Evolutionary conservation across 1,140 invertebrate genomes (phyloP).

Genomic region (Anastrepha ludens): DNA sequence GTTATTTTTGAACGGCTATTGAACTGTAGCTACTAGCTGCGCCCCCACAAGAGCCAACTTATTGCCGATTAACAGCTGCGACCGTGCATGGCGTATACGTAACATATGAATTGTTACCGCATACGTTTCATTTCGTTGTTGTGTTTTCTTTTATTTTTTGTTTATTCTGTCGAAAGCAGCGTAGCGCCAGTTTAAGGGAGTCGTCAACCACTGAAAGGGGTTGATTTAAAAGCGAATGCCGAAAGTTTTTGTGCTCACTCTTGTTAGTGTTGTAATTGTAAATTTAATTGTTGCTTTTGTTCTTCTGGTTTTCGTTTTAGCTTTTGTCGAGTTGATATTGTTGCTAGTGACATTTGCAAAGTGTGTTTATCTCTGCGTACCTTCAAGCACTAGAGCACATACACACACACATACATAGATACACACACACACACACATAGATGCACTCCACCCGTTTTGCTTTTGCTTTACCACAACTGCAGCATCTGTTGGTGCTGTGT

Average conservation of each 20-base stretch:
- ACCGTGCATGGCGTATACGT: slow-evolving; percentile 26
- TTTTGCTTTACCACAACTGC: not conserved
- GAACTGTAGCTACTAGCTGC: not conserved
- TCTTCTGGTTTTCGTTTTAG: not conserved
- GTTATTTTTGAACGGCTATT: not conserved
- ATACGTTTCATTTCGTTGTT: not conserved
- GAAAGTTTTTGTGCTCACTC: not conserved
- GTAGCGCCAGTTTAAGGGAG: not conserved
- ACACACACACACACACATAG: not conserved
- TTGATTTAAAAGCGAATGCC: not conserved
- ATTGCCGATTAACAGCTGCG: slow-evolving; percentile 12
- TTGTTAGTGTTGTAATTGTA: slow-evolving; percentile 20
- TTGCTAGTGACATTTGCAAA: slow-evolving; percentile 19
- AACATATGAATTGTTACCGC: not conserved
- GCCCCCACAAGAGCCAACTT: not conserved
- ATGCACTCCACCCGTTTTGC: not conserved
- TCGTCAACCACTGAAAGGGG: too few species aligned
- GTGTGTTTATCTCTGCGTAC: not conserved
- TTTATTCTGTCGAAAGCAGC: not conserved
- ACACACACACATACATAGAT: not conserved
- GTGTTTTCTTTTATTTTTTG: not conserved
- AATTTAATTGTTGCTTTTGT: slow-evolving; percentile 35
- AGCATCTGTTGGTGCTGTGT: slow-evolving; percentile 1
- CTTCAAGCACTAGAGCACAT: too few species aligned
- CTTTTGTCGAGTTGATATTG: not conserved